These are phyloP conservation scores for Panthera tigris DNA, from an alignment of 2,113 vertebrate genomes.

Conservation along the genomic window DNA sequence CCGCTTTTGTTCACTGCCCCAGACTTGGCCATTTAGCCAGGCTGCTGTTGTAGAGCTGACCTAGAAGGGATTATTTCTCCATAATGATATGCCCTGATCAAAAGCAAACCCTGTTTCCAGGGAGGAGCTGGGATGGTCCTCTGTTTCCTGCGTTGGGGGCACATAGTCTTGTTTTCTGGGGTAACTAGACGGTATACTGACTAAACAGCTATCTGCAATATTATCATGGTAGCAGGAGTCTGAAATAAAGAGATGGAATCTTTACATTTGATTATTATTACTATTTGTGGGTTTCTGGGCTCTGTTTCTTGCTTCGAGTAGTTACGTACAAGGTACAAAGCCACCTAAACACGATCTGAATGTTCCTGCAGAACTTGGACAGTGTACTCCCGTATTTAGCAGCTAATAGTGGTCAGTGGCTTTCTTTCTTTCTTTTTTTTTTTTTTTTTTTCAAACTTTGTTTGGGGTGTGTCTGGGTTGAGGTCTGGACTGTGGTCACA, in stretches of 20 bases:
- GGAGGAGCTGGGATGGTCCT: neutral
- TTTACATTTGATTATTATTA: neutral
- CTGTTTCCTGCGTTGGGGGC: neutral
- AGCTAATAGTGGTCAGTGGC: constrained; percentile 60
- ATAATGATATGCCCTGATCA: neutral
- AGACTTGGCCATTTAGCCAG: neutral
- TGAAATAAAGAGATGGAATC: neutral
- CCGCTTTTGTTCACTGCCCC: neutral
- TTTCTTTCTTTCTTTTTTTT: constrained; percentile 43
- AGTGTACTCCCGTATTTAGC: neutral
- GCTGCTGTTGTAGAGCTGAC: neutral
- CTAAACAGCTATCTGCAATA: neutral
- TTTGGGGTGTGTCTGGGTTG: constrained; percentile 53
- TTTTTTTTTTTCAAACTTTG: constrained; percentile 53
- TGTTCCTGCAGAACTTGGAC: constrained; percentile 31
- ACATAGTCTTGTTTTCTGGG: neutral
- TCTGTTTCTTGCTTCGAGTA: constrained; percentile 23
- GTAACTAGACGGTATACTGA: neutral
- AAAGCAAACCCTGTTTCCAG: neutral
- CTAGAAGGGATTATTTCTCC: neutral
- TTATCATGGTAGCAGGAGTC: neutral
- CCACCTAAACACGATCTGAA: constrained; percentile 40
- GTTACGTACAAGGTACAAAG: constrained; percentile 61
- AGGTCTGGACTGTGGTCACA: constrained; percentile 21
- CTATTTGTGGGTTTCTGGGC: constrained; percentile 1